Conservation (phyloP, 2,888 invertebrate genomes). For the Meloe dianella region DNA sequence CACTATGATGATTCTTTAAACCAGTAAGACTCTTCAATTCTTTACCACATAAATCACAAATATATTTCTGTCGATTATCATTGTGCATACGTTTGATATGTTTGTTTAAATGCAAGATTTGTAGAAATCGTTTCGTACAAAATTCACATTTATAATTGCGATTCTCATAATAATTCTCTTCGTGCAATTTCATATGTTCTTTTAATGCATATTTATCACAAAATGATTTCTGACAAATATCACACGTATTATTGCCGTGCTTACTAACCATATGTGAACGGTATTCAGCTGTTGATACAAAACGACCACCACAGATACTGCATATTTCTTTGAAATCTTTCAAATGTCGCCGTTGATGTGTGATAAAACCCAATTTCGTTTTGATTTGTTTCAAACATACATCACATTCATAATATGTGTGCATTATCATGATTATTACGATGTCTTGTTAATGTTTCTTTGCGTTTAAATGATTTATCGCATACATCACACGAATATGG, state of each 20-base stretch:
- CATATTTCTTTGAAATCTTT: neutral
- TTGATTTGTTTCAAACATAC: constrained; percentile 32
- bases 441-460: constrained; percentile 27
- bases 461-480: constrained; percentile 3
- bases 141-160: constrained; percentile 27
- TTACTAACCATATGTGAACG: constrained; percentile 15
- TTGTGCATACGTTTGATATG: constrained; percentile 36
- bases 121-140: constrained; percentile 35
- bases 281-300: neutral
- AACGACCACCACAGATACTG: neutral
- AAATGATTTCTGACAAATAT: constrained; percentile 18
- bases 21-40: constrained; percentile 47
- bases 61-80: constrained; percentile 28
- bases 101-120: constrained; percentile 27
- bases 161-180: neutral
- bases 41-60: constrained; percentile 55
- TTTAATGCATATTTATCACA: constrained; percentile 1
- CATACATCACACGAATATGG: constrained; percentile 11
- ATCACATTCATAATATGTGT: constrained; percentile 31
- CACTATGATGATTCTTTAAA: constrained; percentile 49
- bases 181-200: constrained; percentile 18
- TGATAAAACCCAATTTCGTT: neutral
- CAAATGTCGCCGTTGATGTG: neutral
- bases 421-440: constrained; percentile 31
- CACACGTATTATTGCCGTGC: constrained; percentile 35